A percentile compares a stretch with the other conserved stretches of the same genome.
Conservation (phyloP, 1,140 invertebrate species). For the Ctenoplectra terminalis region DNA sequence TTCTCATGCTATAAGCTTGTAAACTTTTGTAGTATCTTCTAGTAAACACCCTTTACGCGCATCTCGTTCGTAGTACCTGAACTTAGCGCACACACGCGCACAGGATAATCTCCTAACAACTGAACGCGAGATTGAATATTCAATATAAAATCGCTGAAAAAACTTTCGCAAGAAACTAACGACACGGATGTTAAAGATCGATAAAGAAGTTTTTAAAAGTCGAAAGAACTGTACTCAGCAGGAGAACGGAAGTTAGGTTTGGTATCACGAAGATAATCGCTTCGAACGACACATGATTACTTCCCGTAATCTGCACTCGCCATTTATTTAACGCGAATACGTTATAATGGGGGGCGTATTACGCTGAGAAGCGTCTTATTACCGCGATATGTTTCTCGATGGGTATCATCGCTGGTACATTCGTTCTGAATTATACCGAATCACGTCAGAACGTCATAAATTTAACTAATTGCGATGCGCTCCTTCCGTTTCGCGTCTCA, state of each 20-base stretch:
- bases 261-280: not conserved
- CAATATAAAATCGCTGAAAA: too few species aligned
- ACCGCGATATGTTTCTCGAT: constrained; percentile 38
- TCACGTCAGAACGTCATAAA: constrained; percentile 41
- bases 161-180: too few species aligned
- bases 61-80: too few species aligned
- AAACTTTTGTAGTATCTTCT: too few species aligned
- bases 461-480: constrained; percentile 24
- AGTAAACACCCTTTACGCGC: too few species aligned
- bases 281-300: constrained; percentile 48
- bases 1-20: too few species aligned
- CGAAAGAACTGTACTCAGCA: not conserved
- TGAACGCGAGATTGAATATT: too few species aligned
- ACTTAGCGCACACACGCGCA: too few species aligned
- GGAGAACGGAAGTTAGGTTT: not conserved
- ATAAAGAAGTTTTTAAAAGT: not conserved
- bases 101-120: too few species aligned
- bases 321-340: constrained; percentile 45
- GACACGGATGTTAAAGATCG: too few species aligned
- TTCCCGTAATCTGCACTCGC: constrained; percentile 43
- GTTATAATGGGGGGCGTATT: constrained; percentile 19
- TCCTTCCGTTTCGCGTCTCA: not conserved
- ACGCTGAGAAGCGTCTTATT: constrained; percentile 38
- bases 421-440: constrained; percentile 42
- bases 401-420: constrained; percentile 42